phyloP scores from a whole-genome alignment of 2,113 vertebrate species.

The Salminus brasiliensis region DNA sequence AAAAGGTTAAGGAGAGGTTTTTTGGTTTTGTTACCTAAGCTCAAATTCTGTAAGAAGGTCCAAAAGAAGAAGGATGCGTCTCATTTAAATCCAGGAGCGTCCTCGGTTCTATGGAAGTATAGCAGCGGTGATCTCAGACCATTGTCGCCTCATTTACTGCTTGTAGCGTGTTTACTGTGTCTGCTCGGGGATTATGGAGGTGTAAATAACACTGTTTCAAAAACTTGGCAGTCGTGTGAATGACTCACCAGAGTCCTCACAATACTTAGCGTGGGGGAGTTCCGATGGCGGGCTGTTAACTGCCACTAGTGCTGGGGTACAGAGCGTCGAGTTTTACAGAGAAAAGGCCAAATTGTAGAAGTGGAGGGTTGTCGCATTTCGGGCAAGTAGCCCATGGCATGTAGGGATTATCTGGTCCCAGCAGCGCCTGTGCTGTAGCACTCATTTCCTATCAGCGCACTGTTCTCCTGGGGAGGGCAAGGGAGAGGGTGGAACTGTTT shows the following conservation, averaged over 20 bases:
- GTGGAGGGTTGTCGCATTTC: constrained; percentile 10
- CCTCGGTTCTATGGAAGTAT: no score
- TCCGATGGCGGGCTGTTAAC: neutral
- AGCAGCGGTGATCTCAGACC: neutral
- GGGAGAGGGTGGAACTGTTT: constrained; percentile 14
- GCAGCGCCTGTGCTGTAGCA: neutral
- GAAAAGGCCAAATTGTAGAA: constrained; percentile 8
- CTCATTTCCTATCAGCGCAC: neutral
- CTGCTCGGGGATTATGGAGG: neutral
- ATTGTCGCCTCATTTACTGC: neutral
- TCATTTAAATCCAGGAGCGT: no score
- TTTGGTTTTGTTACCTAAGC: no score
- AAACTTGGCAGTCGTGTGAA: neutral
- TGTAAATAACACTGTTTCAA: neutral
- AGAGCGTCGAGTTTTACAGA: neutral
- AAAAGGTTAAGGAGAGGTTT: neutral
- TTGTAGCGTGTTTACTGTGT: neutral
- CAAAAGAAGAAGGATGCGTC: no score
- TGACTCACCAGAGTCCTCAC: neutral
- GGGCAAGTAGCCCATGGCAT: neutral
- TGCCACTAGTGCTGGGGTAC: neutral
- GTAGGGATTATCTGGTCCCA: constrained; percentile 3
- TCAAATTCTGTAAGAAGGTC: neutral
- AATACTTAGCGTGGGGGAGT: neutral
- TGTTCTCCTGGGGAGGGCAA: constrained; percentile 26